Evolutionary conservation across 2,888 invertebrate genomes (phyloP), one percentile per base, ranked within the genome.

Genomic region (Stictocephala bisonia): DNA sequence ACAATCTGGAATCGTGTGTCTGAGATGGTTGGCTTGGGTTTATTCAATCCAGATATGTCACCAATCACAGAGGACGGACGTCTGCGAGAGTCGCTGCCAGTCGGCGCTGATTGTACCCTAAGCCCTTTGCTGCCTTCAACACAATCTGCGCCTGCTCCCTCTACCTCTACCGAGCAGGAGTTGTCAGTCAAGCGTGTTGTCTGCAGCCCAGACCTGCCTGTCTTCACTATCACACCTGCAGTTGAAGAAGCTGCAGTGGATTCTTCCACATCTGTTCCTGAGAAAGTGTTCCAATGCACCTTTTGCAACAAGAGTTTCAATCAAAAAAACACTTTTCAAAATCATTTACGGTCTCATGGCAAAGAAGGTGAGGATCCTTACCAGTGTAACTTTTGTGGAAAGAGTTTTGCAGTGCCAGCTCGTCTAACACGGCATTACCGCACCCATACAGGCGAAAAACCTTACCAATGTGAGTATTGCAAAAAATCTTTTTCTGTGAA

Each of bases 401-500:
- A 95, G 84, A 94, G 94, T 13, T 96, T 95, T 83, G 94, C 95
- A 48, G 95, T 95, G 67, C 95, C 95, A 26, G 95, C 95, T 69
- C 88, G 95, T 75, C 86, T 95, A 78, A 90, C 89, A 72, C 90
- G 95, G 56, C 95, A 96, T 82, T 95, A 94, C 83, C 88, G 95
- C 74, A 95, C 95, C 9, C 95, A 95, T 83, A 95, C 95, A 24
- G 95, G 95, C 40, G 95, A 95, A 83, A 90, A 95, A 79, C 95
- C 96, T 0, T 96, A 94, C 83, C 90, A 93, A 83, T 96, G 95
- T 84, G 95, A 96, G 83, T 95, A 93, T 84, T 96, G 95, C 85
- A 93, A 92, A 84, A 96, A 96, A 84, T 92, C 93, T 82, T 96
- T 96, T 85, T 95, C 95, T 82, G 95, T 95, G 7, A 95, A 95